Percentiles rank a stretch among this genome's conserved stretches.
Conservation (phyloP, 2,113 vertebrate species). For the Ammodramus savannarum region DNA sequence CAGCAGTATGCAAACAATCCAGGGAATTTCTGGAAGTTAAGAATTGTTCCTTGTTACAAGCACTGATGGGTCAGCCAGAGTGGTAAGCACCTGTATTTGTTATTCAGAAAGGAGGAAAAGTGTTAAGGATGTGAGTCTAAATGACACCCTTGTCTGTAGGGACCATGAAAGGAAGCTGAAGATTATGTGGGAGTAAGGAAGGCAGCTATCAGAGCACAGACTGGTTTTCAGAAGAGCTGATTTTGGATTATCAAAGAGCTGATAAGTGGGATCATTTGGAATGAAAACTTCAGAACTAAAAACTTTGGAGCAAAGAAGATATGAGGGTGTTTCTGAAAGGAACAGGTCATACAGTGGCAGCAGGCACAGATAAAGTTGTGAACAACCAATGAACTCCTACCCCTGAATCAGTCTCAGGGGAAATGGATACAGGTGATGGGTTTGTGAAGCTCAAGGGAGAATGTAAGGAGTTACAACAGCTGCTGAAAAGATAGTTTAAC, state of each 20-base stretch:
- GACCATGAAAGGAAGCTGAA: too few relatives aligned
- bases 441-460: not conserved
- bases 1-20: not conserved
- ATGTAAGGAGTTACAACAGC: not conserved
- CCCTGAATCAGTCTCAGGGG: not conserved
- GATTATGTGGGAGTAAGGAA: too few relatives aligned
- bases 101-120: not conserved
- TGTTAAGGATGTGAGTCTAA: too few relatives aligned
- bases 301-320: not conserved
- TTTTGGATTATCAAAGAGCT: not conserved
- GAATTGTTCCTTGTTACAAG: not conserved
- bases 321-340: not conserved
- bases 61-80: not conserved
- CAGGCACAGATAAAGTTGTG: not conserved
- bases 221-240: not conserved
- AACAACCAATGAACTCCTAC: not conserved
- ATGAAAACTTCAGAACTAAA: not conserved
- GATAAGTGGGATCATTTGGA: not conserved
- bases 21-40: not conserved
- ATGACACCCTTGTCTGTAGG: too few relatives aligned
- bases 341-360: not conserved
- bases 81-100: not conserved
- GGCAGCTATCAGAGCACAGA: not conserved
- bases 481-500: not conserved
- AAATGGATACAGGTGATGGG: not conserved